Evolutionary conservation across 2,888 invertebrate species (phyloP), one percentile per base, ranked within the genome.

Genomic region (Dynastes grantii): DNA sequence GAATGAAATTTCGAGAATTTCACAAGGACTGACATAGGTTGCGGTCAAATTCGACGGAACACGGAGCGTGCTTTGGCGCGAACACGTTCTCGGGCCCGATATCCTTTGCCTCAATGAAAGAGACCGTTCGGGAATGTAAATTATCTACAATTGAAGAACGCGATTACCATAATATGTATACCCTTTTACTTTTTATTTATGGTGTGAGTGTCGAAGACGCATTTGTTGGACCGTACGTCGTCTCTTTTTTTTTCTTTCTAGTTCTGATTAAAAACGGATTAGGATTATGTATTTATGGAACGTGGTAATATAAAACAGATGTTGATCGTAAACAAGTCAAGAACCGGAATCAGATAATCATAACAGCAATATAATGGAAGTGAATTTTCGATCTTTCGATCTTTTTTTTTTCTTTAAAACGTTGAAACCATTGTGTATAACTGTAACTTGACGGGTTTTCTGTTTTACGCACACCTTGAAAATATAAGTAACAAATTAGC

Each of bases 1-100:
- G 67, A 77, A 76, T 63, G 79, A 80, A 80, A 79, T 70, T 81
- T 80, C 79, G 80, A 80, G 73, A 77, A 77, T 78, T 78, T 79
- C 78, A 78, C 75, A 80, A 80, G 76, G 13, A n/a, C 37, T 16
- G 11, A 6, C 45, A 2, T 45, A 6, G 45, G 65, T 45, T 32
- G 65, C n/a, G 65, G 6, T 55, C 55, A 40, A 65, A 65, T 65
- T n/a, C 16, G 22, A 55, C 55, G 55, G 65, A 65, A 65, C 45
- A 2, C 40, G 6, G 11, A n/a, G 29, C n/a, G 9, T 9, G 32
- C 2, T 6, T 4, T 5, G 16, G n/a, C 11, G 65, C 40, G 65
- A 65, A 40, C 55, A 6, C 1, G 55, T 55, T 55, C 22, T 55
- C 22, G 22, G 22, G 45, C 45, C 45, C 45, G 45, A 45, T 45